These are phyloP conservation scores for Epinotia brunnichana DNA, from an alignment of 2,888 invertebrate species.

Conservation along the genomic window DNA sequence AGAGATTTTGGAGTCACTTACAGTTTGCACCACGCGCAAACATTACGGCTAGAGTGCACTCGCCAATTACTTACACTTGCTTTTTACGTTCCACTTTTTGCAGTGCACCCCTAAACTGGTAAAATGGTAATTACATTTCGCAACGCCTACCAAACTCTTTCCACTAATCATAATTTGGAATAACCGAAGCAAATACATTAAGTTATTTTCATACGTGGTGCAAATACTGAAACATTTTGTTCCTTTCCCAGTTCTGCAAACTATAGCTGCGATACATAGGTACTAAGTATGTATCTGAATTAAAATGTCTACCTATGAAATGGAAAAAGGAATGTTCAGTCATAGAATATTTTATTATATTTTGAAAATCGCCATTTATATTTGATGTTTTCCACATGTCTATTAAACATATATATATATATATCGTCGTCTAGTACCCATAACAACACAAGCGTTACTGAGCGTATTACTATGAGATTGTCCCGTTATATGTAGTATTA, in stretches of 20 bases:
- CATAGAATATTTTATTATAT: too few relatives aligned
- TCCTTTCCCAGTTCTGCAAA: neutral
- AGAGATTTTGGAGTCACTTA: conserved; percentile 2
- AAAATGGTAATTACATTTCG: conserved; percentile 15
- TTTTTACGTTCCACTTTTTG: conserved; percentile 26
- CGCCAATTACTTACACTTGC: conserved; percentile 38
- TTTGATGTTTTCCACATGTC: too few relatives aligned
- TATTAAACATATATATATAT: too few relatives aligned
- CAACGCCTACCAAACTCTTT: conserved; percentile 1
- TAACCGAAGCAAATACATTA: neutral
- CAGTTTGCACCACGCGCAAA: conserved; percentile 25
- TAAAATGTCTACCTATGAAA: too few relatives aligned
- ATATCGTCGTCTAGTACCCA: too few relatives aligned
- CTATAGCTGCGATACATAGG: too few relatives aligned
- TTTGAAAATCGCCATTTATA: too few relatives aligned
- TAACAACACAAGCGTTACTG: too few relatives aligned
- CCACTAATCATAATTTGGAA: neutral
- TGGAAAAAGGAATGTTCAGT: too few relatives aligned
- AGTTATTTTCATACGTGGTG: neutral
- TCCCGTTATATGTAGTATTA: too few relatives aligned
- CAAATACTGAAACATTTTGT: neutral
- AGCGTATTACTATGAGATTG: too few relatives aligned
- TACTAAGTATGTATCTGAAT: too few relatives aligned
- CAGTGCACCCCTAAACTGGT: neutral
- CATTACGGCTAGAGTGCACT: conserved; percentile 42